These are phyloP conservation scores for Tetragonisca angustula DNA, from an alignment of 2,888 invertebrate species.

Conservation along the genomic window DNA sequence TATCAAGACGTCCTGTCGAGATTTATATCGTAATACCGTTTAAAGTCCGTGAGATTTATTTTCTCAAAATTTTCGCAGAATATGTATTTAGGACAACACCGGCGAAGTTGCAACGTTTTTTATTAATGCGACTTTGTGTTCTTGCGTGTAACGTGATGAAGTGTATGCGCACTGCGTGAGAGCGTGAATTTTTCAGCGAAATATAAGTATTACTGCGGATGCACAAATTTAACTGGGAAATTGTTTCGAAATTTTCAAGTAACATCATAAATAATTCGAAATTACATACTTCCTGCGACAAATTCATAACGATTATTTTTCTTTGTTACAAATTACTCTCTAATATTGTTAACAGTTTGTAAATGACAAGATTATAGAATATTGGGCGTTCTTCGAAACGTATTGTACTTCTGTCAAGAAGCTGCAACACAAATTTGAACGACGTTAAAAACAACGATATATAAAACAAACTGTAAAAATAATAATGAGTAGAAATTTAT, in stretches of 20 bases:
- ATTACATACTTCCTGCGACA: background rate
- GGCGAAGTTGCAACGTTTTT: background rate
- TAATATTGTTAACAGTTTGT: background rate
- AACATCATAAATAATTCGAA: background rate
- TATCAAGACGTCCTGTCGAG: background rate
- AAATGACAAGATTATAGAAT: background rate
- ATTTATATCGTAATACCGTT: background rate
- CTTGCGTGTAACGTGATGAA: background rate
- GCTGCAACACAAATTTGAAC: background rate
- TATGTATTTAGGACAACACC: background rate
- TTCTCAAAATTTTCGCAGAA: background rate
- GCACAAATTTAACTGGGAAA: too few relatives aligned
- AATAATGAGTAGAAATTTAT: background rate
- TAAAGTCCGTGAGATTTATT: background rate
- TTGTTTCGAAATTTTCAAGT: too few relatives aligned
- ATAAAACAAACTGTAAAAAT: background rate
- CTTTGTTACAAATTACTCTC: background rate
- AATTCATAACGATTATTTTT: background rate
- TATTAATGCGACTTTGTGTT: background rate
- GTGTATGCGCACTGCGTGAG: background rate
- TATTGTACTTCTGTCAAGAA: background rate
- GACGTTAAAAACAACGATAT: background rate
- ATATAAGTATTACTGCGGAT: background rate
- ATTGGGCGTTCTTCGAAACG: background rate
- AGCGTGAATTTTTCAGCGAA: conserved; percentile 1